Evolutionary conservation across 2,888 invertebrate genomes (phyloP), one percentile per base, ranked within the genome.

Genomic region (Acholoe squamosa): DNA sequence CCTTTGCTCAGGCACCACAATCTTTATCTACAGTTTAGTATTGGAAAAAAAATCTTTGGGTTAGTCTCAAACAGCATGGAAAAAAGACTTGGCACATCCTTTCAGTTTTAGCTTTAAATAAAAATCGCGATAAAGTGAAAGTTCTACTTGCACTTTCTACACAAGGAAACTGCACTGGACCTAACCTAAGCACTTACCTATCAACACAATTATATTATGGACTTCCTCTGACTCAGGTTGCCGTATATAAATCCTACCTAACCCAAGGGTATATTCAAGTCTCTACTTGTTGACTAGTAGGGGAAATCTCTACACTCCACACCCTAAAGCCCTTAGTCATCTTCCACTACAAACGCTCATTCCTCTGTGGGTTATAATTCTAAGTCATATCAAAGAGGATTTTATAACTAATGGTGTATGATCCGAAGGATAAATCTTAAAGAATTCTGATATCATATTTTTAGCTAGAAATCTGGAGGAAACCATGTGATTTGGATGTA

Each of bases 401-500:
- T 71, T 71, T 28, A 5, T 7, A 28, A 71, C 12, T 71, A 25
- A 28, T 71, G 12, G 25, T 5, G 25, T 28, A 14, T 7, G 71
- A 71, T 71, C 71, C 14, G 25, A 71, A 28, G 28, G 28, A 14
- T n/a, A 43, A 43, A 10, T 3, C 5, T 43, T 43, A 43, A 7
- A 25, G n/a, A n/a, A 28, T 28, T 71, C 71, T 25, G 3, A 28
- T 25, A 25, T 5, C 16, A 28, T 71, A 71, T 28, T 28, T 71
- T 7, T 71, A 71, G 28, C 71, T 25, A 28, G 71, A 25, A 71
- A 25, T 28, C 71, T 71, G 71, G 71, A 71, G 71, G 71, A 71
- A 25, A 28, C 71, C 71, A 14, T 71, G 71, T 28, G 25, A 3
- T 28, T 71, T 14, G 28, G 71, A 71, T 71, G 71, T 71, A 1